Evolutionary conservation across 2,113 vertebrate species (phyloP).

Genomic region (Trochalopteron elliotii): DNA sequence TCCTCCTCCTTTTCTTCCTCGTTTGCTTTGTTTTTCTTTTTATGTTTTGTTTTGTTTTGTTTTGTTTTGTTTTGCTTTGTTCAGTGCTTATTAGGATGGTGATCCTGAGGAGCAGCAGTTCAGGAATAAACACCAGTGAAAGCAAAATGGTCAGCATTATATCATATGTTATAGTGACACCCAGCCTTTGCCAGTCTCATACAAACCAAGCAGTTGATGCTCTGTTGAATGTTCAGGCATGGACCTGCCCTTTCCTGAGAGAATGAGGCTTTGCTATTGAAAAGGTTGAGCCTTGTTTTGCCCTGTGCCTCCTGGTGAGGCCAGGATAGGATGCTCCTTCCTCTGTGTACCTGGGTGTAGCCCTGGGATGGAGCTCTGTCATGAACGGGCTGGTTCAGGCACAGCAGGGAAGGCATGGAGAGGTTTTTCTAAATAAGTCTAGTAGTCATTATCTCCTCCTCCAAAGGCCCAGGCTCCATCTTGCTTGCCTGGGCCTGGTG

Average conservation of each 20-base stretch:
- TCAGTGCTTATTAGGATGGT: constrained; percentile 72
- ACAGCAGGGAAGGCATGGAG: background rate
- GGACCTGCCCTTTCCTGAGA: constrained; percentile 51
- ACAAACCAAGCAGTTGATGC: constrained; percentile 28
- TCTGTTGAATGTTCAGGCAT: constrained; percentile 30
- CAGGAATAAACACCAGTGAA: constrained; percentile 63
- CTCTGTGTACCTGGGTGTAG: background rate
- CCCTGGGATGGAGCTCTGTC: background rate
- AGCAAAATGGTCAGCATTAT: constrained; percentile 50
- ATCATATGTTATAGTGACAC: background rate
- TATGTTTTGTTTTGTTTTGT: background rate
- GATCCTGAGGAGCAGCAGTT: constrained; percentile 68
- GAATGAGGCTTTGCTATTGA: background rate
- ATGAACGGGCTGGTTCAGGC: background rate
- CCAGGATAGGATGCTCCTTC: background rate
- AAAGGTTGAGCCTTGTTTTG: background rate
- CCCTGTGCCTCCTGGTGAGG: background rate
- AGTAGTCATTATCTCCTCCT: background rate
- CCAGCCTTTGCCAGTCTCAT: constrained; percentile 40
- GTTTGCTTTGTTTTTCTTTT: background rate
- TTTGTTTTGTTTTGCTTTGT: constrained; percentile 50
- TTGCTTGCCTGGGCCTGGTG: background rate
- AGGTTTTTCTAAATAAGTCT: background rate
- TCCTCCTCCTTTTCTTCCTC: background rate
- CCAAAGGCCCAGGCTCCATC: background rate